phyloP scores from a whole-genome alignment of 2,797 vertebrate species.

The Thalassophryne amazonica region DNA sequence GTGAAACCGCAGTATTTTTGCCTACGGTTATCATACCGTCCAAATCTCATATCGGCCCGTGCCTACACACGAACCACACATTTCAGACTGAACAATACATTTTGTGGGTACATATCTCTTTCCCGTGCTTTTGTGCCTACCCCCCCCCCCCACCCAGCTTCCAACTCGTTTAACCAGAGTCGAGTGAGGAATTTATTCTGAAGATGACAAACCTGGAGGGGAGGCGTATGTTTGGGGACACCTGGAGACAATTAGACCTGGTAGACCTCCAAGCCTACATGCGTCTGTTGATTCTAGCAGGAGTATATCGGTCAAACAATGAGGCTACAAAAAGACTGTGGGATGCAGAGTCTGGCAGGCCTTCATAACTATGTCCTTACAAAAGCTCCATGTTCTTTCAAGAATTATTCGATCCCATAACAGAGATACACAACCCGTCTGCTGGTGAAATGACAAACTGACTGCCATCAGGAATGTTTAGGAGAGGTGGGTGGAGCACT shows the following conservation, averaged over 20 bases:
- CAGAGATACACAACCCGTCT: not conserved
- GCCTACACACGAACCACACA: no score
- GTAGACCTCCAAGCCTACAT: not conserved
- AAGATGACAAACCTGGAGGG: no score
- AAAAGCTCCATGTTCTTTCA: not conserved
- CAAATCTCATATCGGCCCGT: no score
- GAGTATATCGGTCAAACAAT: not conserved
- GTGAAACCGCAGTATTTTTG: no score
- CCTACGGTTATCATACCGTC: no score
- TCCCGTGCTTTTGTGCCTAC: no score
- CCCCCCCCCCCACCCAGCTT: no score
- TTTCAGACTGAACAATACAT: no score
- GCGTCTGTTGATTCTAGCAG: not conserved
- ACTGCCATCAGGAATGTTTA: constrained; percentile 6
- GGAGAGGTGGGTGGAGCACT: not conserved
- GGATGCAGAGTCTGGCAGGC: not conserved
- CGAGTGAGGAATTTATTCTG: constrained; percentile 1
- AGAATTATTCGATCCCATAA: constrained; percentile 1
- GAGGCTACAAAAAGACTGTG: constrained; percentile 2
- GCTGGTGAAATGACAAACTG: not conserved
- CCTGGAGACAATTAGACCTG: no score
- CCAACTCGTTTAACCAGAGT: constrained; percentile 11
- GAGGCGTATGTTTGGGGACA: no score
- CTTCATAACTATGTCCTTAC: not conserved
- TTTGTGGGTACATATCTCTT: no score